Evolutionary conservation across 2,113 vertebrate genomes (phyloP).

Genomic region (Semnopithecus entellus): DNA sequence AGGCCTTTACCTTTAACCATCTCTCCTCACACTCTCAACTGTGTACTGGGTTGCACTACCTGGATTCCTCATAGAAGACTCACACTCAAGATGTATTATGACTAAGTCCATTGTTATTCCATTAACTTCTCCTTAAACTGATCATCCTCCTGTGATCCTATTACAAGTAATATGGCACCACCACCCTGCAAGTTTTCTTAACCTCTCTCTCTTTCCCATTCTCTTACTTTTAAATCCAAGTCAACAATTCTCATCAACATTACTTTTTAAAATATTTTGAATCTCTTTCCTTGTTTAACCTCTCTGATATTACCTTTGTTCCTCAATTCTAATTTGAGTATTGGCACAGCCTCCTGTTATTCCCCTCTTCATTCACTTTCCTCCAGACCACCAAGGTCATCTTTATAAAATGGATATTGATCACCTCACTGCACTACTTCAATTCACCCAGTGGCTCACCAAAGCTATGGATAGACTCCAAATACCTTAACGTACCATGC

Average conservation of each 20-base stretch:
- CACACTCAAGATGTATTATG: not conserved
- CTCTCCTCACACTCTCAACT: not conserved
- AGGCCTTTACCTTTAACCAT: not conserved
- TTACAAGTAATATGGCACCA: not conserved
- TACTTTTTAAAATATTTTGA: not conserved
- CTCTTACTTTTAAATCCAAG: not conserved
- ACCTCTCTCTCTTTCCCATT: not conserved
- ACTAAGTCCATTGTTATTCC: not conserved
- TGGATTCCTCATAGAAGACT: not conserved
- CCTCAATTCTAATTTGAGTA: not conserved
- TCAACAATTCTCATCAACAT: not conserved
- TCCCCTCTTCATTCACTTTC: not conserved
- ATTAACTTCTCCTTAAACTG: not conserved
- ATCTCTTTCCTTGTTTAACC: not conserved
- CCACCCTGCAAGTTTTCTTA: not conserved
- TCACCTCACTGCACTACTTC: not conserved
- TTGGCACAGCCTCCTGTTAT: not conserved
- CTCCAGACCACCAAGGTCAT: not conserved
- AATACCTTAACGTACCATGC: not conserved
- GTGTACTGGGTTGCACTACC: not conserved
- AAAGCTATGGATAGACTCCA: not conserved
- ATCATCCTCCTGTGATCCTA: not conserved
- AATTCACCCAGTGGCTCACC: not conserved
- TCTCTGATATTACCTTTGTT: not conserved
- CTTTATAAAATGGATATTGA: constrained; percentile 34